Base-by-base conservation (phyloP, 2,113 vertebrate species). In the Chamaea fasciata region DNA sequence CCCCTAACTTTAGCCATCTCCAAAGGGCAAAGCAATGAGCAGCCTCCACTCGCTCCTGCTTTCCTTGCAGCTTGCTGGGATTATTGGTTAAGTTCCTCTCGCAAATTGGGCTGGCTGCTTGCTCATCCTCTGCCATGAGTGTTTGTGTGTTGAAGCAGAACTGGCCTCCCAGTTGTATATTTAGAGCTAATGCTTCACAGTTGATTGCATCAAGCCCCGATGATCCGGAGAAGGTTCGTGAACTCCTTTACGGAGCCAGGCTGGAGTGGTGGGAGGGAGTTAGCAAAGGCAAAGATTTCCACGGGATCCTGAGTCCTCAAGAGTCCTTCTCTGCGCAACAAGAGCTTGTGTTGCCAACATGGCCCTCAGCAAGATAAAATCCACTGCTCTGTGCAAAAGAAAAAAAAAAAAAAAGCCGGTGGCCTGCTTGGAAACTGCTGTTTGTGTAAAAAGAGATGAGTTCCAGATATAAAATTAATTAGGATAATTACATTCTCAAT, bases 111-210 rank as follows among this genome's bases (percentile, higher is more conserved):
- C 53, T 83, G 42, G 1, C 83, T 53, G 42, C 74, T 73, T 26
- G 76, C 76, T 76, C 86, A 6, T 65, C 84, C 87, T 90, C 19
- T 27, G 89, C 9, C 5, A 9, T 5, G 78, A 49, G 70, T 22
- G 64, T 68, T 16, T 76, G 83, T 75, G 87, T 81, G 74, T 22
- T 20, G 92, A 71, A 71, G 95, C 94, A 96, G 96, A 86, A 78
- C 60, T 42, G 90, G 80, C 83, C 93, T 95, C 93, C 91, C 79
- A 37, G 89, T 74, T 89, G 91, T 95, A 42, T 94, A 91, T 97
- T 95, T 95, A 95, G 95, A 96, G 92, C 91, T 95, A 90, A 95
- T 83, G 91, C 96, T 94, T 96, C 88, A 41, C 91, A 94, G 89
- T 41, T 83, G 87, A 94, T 96, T 93, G 96, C 93, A 52, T 64